These are phyloP conservation scores for Xiphorhynchus erythropygius DNA, from an alignment of 2,797 vertebrate genomes.

Conservation along the genomic window DNA sequence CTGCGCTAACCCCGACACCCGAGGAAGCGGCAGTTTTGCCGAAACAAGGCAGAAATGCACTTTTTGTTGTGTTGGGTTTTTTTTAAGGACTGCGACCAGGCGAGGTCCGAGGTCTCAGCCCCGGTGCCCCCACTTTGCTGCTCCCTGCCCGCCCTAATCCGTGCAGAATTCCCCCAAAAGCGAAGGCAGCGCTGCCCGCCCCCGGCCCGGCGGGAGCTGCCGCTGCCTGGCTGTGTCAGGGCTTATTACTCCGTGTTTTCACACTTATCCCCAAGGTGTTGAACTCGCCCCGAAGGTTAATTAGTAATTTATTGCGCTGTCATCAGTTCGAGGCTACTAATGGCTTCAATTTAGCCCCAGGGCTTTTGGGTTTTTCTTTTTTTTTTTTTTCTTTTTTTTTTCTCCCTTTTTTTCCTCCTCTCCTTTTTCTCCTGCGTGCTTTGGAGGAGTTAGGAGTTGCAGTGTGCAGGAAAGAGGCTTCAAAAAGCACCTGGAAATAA, in stretches of 20 bases:
- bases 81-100: background rate
- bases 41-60: background rate
- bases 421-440: background rate
- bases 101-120: conserved; percentile 4
- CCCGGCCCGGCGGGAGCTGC: background rate
- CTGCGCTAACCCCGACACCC: background rate
- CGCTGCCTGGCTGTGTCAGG: conserved; percentile 44
- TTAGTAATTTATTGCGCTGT: conserved; percentile 72
- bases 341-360: conserved; percentile 60
- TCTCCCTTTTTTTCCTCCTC: rapidly evolving
- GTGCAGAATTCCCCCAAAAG: background rate
- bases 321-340: conserved; percentile 65
- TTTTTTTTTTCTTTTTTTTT: rapidly evolving
- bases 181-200: background rate
- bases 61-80: too few species aligned
- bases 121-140: background rate
- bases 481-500: background rate
- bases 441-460: background rate
- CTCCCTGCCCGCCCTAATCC: background rate
- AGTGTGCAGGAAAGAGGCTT: rapidly evolving
- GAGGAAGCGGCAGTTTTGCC: background rate
- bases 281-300: conserved; percentile 68
- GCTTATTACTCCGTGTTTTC: conserved; percentile 65
- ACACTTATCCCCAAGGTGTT: conserved; percentile 71
- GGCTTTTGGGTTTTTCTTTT: background rate